These are phyloP conservation scores for Bombylius discolor DNA, from an alignment of 2,888 invertebrate species.

Conservation along the genomic window DNA sequence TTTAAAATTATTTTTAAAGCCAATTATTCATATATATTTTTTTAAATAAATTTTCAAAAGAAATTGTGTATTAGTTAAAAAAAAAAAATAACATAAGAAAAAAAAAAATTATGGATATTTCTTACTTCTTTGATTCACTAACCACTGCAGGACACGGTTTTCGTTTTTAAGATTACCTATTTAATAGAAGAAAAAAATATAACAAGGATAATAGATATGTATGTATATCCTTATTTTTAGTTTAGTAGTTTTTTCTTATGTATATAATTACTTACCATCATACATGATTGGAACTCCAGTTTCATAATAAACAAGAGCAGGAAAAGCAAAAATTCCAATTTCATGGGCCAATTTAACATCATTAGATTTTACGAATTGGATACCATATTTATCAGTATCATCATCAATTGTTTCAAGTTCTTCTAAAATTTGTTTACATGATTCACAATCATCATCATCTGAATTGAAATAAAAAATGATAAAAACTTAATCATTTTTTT, in stretches of 20 bases:
- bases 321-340: conserved; percentile 84
- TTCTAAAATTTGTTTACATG: conserved; percentile 72
- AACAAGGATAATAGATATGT: background rate
- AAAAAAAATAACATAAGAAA: too few relatives aligned
- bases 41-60: too few relatives aligned
- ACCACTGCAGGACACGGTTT: conserved; percentile 91
- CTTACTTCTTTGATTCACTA: conserved; percentile 94
- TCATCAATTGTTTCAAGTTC: conserved; percentile 86
- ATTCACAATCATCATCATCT: conserved; percentile 75
- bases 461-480: conserved; percentile 7
- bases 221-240: background rate
- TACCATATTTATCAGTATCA: conserved; percentile 83
- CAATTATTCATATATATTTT: too few relatives aligned
- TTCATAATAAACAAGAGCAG: conserved; percentile 84
- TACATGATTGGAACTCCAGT: conserved; percentile 90
- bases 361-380: conserved; percentile 87
- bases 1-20: too few relatives aligned
- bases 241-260: too few relatives aligned
- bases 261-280: conserved; percentile 57
- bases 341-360: conserved; percentile 80
- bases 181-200: conserved; percentile 14
- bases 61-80: too few relatives aligned
- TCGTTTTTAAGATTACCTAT: conserved; percentile 85
- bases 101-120: conserved; percentile 40
- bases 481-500: too few relatives aligned